Percentiles rank a stretch among this genome's conserved stretches.
These are phyloP conservation scores for Characodon lateralis DNA, from an alignment of 2,797 vertebrate genomes.

Conservation along the genomic window DNA sequence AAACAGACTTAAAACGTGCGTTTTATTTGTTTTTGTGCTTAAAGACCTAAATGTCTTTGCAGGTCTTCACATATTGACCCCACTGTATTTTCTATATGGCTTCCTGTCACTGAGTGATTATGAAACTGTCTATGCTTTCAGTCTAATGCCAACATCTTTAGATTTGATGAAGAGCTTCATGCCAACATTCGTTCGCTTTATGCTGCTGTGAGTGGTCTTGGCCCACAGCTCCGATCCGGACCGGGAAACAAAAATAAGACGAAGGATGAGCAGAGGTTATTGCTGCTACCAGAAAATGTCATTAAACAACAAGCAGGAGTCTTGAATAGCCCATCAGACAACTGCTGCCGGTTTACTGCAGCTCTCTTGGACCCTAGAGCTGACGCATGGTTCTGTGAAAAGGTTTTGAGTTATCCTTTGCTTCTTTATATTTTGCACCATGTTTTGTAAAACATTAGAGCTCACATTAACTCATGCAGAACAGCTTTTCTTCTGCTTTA, in stretches of 20 bases:
- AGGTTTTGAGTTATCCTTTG: no score
- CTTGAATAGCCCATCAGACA: slow-evolving; percentile 15
- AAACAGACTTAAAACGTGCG: neutral
- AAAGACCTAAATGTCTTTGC: neutral
- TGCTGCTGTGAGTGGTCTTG: slow-evolving; percentile 26
- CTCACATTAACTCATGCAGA: no score
- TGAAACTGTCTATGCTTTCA: slow-evolving; percentile 8
- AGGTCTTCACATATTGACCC: neutral
- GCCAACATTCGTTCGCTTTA: slow-evolving; percentile 26
- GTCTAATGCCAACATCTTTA: slow-evolving; percentile 14
- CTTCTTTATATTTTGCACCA: no score
- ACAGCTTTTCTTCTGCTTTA: no score
- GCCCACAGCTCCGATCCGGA: slow-evolving; percentile 33
- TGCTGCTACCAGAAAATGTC: slow-evolving; percentile 27
- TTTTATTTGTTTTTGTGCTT: neutral
- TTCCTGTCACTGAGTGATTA: slow-evolving; percentile 1
- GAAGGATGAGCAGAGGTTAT: slow-evolving; percentile 19
- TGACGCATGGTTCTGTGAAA: neutral
- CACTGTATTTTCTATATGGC: slow-evolving; percentile 11
- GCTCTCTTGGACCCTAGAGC: neutral
- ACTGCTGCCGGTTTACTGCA: neutral
- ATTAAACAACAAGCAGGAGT: slow-evolving; percentile 51
- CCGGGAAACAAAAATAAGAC: slow-evolving; percentile 52
- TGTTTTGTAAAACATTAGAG: no score
- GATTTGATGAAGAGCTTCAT: slow-evolving; percentile 17